Conservation (phyloP, 2,888 invertebrate genomes). For the Caenorhabditis zanzibari region DNA sequence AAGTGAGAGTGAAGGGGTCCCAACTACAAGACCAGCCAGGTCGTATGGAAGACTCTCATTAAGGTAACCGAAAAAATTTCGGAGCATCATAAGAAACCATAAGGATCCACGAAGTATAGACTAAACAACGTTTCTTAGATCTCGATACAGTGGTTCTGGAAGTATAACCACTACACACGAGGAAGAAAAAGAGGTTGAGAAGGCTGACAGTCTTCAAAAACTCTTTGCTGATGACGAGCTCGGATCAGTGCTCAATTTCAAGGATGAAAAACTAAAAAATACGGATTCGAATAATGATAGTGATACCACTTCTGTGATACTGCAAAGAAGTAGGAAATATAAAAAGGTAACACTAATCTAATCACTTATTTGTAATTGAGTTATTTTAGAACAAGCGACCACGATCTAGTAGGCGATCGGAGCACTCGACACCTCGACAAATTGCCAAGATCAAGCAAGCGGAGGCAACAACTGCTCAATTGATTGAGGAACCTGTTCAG, state of each 20-base stretch:
- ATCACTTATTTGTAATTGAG: no score
- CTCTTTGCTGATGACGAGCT: conserved; percentile 70
- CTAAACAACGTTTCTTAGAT: conserved; percentile 18
- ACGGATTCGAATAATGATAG: conserved; percentile 65
- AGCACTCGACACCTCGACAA: conserved; percentile 50
- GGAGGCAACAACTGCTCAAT: conserved; percentile 16
- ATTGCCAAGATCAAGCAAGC: conserved; percentile 53
- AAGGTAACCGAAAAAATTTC: conserved; percentile 17
- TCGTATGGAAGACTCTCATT: conserved; percentile 59
- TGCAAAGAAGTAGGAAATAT: conserved; percentile 48
- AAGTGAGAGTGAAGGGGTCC: conserved; percentile 57
- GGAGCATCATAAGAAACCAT: neutral
- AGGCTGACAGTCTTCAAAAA: conserved; percentile 54
- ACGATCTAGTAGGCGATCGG: conserved; percentile 55
- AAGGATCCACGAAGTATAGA: no score
- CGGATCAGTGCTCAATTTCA: conserved; percentile 68
- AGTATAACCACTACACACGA: conserved; percentile 64
- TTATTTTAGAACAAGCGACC: conserved; percentile 57
- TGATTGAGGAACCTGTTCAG: conserved; percentile 30
- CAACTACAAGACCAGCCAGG: conserved; percentile 16
- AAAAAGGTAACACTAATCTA: conserved; percentile 24
- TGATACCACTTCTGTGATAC: conserved; percentile 67
- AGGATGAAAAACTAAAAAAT: conserved; percentile 60
- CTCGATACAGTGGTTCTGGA: conserved; percentile 58
- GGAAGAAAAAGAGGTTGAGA: conserved; percentile 62